These are phyloP conservation scores for Patella depressa DNA, from an alignment of 2,888 invertebrate genomes.

Conservation along the genomic window DNA sequence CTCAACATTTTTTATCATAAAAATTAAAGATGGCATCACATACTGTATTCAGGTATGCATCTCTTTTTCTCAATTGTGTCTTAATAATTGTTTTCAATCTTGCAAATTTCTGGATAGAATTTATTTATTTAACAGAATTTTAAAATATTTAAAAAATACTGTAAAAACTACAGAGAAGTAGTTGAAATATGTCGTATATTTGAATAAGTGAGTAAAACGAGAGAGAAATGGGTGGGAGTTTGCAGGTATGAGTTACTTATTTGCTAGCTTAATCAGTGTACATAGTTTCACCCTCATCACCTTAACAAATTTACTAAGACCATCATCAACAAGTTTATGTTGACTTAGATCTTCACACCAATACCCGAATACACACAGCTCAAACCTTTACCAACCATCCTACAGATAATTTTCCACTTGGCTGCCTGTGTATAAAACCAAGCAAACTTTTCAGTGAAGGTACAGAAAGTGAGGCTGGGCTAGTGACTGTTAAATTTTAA, in stretches of 20 bases:
- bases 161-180: too few species aligned
- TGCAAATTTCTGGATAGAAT: too few species aligned
- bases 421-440: not conserved
- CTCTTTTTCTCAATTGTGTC: too few species aligned
- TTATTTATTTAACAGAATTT: too few species aligned
- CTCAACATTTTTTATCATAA: too few species aligned
- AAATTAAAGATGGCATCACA: too few species aligned
- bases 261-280: slow-evolving; percentile 9
- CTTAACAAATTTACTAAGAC: slow-evolving; percentile 7
- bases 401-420: slow-evolving; percentile 10
- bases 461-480: too few species aligned
- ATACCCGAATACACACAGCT: slow-evolving; percentile 4
- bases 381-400: not conserved
- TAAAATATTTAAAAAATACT: too few species aligned
- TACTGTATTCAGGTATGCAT: too few species aligned
- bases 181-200: not conserved
- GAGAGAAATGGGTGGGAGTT: slow-evolving; percentile 9
- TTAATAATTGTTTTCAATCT: too few species aligned
- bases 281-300: slow-evolving; percentile 2
- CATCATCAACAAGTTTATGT: not conserved
- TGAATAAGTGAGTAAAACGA: not conserved
- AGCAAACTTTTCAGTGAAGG: too few species aligned
- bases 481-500: too few species aligned
- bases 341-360: not conserved
- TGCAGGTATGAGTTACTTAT: slow-evolving; percentile 7